Base-by-base conservation (phyloP, 2,888 invertebrate genomes). In the Cepaea hortensis region DNA sequence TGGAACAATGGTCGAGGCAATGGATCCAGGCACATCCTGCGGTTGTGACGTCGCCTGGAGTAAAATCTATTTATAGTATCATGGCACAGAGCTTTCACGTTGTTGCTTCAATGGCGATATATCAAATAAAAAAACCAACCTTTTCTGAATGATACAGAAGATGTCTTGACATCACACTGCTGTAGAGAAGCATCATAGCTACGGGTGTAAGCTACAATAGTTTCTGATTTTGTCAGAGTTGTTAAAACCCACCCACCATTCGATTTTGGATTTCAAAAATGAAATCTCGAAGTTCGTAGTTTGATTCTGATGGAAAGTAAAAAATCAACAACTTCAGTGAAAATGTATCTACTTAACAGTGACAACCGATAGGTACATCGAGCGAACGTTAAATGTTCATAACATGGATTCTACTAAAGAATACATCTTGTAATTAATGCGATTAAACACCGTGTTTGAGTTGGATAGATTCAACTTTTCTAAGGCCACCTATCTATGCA, bases 11-110 rank as follows among this genome's bases (percentile, higher is more conserved):
- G 82, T 48, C 50, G 62, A 80, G 70, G 20, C 20, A 23, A 65
- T 76, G 68, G 35, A 11, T 23, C 9, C 68, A 65, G 35, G 48
- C 75, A 81, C 48, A 83, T 76, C 76, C 77, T 62, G 62, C 75
- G 76, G 82, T 86, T 76, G 79, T 79, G 79, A 86, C 86, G 82
- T 81, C 75, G 70, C n/a, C 75, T 35, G 61, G 86, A 82, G 86
- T 86, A 86, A 86, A 83, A 35, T 72, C 83, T 86, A 86, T 83
- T 86, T 79, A 72, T 86, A 86, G 86, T 79, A 81, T 77, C 84
- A 75, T 80, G 83, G 55, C 72, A 72, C 70, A n/a, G 79, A 68
- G 61, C 73, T 62, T 86, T 84, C 86, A 86, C 86, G 70, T 83
- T 85, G 85, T 80, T 85, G 55, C 80, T 75, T 62, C 84, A 75